Conservation (phyloP, 2,797 vertebrate species). For the Sylvilagus floridanus region DNA sequence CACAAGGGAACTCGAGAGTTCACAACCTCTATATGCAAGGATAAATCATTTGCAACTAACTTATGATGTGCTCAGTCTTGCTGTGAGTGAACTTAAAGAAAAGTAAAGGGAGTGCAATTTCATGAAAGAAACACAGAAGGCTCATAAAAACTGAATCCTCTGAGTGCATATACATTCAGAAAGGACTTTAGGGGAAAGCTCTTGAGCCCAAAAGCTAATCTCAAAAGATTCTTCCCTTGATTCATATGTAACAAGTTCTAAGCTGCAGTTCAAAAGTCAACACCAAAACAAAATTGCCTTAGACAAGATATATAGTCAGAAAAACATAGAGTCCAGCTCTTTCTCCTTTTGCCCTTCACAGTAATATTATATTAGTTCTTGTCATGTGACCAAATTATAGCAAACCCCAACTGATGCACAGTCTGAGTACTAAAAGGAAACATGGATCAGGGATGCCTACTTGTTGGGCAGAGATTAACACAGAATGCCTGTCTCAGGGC, state of each 20-base stretch:
- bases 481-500: conserved; percentile 84
- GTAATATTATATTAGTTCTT: conserved; percentile 68
- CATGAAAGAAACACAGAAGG: background rate
- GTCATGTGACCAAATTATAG: conserved; percentile 78
- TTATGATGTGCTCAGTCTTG: background rate
- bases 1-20: background rate
- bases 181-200: conserved; percentile 44
- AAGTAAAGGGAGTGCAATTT: background rate
- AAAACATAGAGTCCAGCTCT: conserved; percentile 62
- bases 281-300: conserved; percentile 40
- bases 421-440: conserved; percentile 82
- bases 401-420: conserved; percentile 81
- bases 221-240: conserved; percentile 51
- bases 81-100: background rate
- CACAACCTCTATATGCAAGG: background rate
- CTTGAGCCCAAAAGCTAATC: conserved; percentile 62
- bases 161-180: background rate
- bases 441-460: conserved; percentile 81
- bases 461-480: conserved; percentile 84
- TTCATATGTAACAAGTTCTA: conserved; percentile 44
- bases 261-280: conserved; percentile 53
- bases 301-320: conserved; percentile 63
- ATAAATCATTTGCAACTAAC: background rate
- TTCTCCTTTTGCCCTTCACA: conserved; percentile 65
- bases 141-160: background rate